phyloP scores from a whole-genome alignment of 2,888 invertebrate genomes.

The Agrochola lychnidis region DNA sequence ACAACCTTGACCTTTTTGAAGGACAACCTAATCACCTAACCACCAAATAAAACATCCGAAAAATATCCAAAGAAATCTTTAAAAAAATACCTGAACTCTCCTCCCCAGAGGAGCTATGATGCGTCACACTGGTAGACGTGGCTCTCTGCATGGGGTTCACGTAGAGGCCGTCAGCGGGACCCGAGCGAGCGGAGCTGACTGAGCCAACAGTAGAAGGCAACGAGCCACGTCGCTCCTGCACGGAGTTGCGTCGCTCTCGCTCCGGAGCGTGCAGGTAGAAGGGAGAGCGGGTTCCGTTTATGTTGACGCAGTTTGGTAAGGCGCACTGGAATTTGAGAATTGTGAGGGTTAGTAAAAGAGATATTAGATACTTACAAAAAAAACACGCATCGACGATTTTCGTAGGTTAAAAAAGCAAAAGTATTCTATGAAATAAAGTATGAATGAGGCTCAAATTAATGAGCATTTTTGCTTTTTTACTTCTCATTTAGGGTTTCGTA shows the following conservation, averaged over 20 bases:
- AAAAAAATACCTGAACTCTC: conserved; percentile 82
- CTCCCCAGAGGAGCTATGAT: conserved; percentile 86
- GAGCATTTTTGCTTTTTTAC: not conserved
- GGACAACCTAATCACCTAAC: not conserved
- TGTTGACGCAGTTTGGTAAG: conserved; percentile 89
- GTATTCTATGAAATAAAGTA: not conserved
- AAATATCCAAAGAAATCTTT: too few relatives aligned
- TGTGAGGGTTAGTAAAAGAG: not conserved
- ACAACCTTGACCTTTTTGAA: not conserved
- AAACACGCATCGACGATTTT: not conserved
- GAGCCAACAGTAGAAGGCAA: conserved; percentile 84
- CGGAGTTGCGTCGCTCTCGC: conserved; percentile 78
- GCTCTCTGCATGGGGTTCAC: conserved; percentile 94
- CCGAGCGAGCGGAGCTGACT: conserved; percentile 81
- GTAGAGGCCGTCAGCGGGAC: conserved; percentile 95
- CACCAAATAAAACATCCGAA: too few relatives aligned
- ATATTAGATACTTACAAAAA: not conserved
- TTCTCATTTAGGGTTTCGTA: not conserved
- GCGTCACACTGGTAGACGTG: conserved; percentile 76
- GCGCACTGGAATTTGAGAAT: conserved; percentile 86
- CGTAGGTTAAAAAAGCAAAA: not conserved
- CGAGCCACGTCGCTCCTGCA: conserved; percentile 82
- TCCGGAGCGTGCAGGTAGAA: conserved; percentile 95
- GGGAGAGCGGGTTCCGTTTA: conserved; percentile 88
- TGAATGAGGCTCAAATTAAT: not conserved